These are phyloP conservation scores for Bicyclus anynana DNA, from an alignment of 1,140 invertebrate species.

Conservation along the genomic window DNA sequence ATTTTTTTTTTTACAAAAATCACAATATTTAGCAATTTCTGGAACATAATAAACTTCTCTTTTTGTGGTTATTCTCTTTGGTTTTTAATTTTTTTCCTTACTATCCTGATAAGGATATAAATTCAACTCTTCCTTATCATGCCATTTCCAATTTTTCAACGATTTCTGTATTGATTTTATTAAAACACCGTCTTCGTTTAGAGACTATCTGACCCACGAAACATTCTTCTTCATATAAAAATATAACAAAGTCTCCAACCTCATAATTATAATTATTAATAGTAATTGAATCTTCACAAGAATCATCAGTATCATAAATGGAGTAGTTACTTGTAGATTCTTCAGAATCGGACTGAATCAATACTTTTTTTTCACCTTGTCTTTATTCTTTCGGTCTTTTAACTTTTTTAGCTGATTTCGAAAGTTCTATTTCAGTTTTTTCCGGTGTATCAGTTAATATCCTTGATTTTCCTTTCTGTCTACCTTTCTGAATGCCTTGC, in stretches of 20 bases:
- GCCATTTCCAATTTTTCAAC: constrained; percentile 30
- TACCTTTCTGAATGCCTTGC: constrained; percentile 10
- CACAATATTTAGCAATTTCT: constrained; percentile 25
- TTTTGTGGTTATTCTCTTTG: constrained; percentile 18
- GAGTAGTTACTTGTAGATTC: constrained; percentile 7
- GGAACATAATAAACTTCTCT: constrained; percentile 26
- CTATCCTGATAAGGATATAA: constrained; percentile 22
- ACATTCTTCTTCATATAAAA: constrained; percentile 25
- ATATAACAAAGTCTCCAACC: constrained; percentile 26
- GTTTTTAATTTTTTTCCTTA: constrained; percentile 23
- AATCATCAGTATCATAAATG: constrained; percentile 13
- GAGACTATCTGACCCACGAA: constrained; percentile 25
- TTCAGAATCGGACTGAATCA: constrained; percentile 6
- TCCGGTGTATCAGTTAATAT: constrained; percentile 16
- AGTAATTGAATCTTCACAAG: constrained; percentile 10
- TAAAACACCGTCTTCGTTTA: constrained; percentile 20
- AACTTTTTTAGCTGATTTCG: constrained; percentile 12
- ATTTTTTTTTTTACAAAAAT: too few relatives aligned
- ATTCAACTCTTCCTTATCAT: constrained; percentile 28
- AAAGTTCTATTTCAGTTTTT: constrained; percentile 10
- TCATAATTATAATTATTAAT: constrained; percentile 18
- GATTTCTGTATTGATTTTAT: constrained; percentile 29
- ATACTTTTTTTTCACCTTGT: constrained; percentile 8
- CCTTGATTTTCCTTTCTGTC: constrained; percentile 10
- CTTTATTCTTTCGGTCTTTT: neutral